These are phyloP conservation scores for Caenorhabditis sp. DNA, from an alignment of 2,888 invertebrate genomes.

Conservation along the genomic window DNA sequence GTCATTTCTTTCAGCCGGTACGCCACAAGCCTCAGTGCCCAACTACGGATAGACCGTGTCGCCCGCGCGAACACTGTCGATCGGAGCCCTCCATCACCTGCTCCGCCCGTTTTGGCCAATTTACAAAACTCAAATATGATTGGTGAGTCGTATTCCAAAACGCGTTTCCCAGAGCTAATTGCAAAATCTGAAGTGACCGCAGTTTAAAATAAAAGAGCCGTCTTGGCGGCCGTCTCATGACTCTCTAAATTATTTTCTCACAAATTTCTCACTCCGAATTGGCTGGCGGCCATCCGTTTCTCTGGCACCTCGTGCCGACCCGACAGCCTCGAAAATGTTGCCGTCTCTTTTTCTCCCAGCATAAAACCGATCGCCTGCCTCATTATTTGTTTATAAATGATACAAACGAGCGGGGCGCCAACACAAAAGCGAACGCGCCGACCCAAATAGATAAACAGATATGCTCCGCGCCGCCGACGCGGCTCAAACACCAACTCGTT, in stretches of 20 bases:
- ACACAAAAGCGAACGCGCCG: slow-evolving; percentile 1
- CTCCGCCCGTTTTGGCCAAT: slow-evolving; percentile 46
- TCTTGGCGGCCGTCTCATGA: background rate
- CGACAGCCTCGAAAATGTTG: slow-evolving; percentile 16
- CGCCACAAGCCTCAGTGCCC: slow-evolving; percentile 72
- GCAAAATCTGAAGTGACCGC: slow-evolving; percentile 39
- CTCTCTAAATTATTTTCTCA: slow-evolving; percentile 46
- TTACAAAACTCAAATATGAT: slow-evolving; percentile 63
- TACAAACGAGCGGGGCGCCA: background rate
- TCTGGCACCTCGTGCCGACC: slow-evolving; percentile 9
- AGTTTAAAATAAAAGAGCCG: slow-evolving; percentile 33
- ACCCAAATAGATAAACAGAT: slow-evolving; percentile 15
- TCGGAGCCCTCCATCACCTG: slow-evolving; percentile 61
- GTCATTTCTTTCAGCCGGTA: slow-evolving; percentile 72
- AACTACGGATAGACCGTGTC: slow-evolving; percentile 67
- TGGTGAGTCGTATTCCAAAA: slow-evolving; percentile 36
- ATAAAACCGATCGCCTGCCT: background rate
- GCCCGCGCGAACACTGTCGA: slow-evolving; percentile 49
- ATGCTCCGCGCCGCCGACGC: background rate
- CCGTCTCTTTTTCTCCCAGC: background rate
- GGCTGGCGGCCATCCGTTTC: slow-evolving; percentile 24
- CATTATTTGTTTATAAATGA: slow-evolving; percentile 41
- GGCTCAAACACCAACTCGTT: slow-evolving; percentile 33
- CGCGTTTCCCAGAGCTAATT: background rate
- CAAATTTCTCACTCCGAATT: slow-evolving; percentile 18